Base-by-base conservation (phyloP, 2,113 vertebrate genomes). In the Colistium nudipinnis region DNA sequence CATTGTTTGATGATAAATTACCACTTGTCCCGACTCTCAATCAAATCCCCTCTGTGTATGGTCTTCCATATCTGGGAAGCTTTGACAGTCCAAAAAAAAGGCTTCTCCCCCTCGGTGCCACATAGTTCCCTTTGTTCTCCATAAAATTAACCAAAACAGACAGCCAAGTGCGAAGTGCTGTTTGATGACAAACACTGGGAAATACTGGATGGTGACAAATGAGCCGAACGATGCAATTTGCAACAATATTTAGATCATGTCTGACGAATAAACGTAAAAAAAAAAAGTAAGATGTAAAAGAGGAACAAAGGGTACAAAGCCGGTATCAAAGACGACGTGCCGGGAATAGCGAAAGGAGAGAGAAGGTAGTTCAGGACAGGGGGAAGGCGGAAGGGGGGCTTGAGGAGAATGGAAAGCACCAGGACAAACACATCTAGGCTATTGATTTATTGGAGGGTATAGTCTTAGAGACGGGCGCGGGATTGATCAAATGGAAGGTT, bases 401-500 rank as follows among this genome's bases (percentile, higher is more conserved):
- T 4, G 70, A 54, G 72, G 79, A 76, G 80, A 83, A 85, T 77
- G 78, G 77, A 91, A 87, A 87, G 80, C 66, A 84, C 76, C 80
- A 62, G 80, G 85, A 85, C 89, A 90, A 91, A 89, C 80, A 90
- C 81, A 80, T 86, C 83, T 38, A 83, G 76, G 53, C 66, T 91
- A 92, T 91, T 90, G 91, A 92, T 91, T 92, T 89, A 91, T 89
- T 84, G 90, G 82, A 67, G 62, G 88, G 86, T 84, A 90, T 86
- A 89, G 86, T 90, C 78, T 89, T 85, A 76, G 87, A 89, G 90
- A 90, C 87, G 82, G 86, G 85, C 74, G 84, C 83, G 76, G 61
- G 80, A 90, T 91, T 90, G 90, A 93, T 91, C 90, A 92, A 88
- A 90, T 82, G 88, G 90, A 91, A 92, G 89, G 89, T 90, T 92